These are phyloP conservation scores for Mohoua ochrocephala DNA, from an alignment of 2,113 vertebrate species.

Conservation along the genomic window DNA sequence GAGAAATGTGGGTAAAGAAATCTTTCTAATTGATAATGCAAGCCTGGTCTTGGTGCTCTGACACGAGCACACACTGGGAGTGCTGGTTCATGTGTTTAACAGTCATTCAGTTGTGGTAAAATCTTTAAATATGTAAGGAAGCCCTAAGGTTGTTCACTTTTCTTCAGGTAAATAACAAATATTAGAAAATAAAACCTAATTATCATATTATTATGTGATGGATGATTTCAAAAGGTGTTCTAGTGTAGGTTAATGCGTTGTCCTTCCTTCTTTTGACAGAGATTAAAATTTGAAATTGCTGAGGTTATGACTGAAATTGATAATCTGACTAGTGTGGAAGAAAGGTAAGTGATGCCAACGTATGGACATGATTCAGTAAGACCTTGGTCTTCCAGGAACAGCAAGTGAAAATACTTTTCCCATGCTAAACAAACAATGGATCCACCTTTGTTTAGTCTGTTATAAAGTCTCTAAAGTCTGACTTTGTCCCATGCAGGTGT, in stretches of 20 bases:
- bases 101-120: neutral
- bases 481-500: neutral
- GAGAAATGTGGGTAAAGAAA: neutral
- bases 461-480: neutral
- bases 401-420: neutral
- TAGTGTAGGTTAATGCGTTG: neutral
- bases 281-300: conserved; percentile 95
- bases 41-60: neutral
- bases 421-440: neutral
- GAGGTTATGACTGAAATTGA: conserved; percentile 99
- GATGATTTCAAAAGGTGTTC: neutral
- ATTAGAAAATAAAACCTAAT: neutral
- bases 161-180: neutral
- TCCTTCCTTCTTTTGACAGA: conserved; percentile 70
- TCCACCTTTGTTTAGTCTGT: neutral
- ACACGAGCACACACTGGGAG: neutral
- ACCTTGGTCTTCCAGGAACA: neutral
- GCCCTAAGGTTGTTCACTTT: neutral
- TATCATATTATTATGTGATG: neutral
- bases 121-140: neutral
- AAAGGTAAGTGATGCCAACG: conserved; percentile 76
- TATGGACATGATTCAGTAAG: neutral
- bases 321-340: conserved; percentile 91
- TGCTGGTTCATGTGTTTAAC: neutral
- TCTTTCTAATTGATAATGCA: neutral